phyloP scores from a whole-genome alignment of 2,797 vertebrate species.

The Phylloscopus collybita region DNA sequence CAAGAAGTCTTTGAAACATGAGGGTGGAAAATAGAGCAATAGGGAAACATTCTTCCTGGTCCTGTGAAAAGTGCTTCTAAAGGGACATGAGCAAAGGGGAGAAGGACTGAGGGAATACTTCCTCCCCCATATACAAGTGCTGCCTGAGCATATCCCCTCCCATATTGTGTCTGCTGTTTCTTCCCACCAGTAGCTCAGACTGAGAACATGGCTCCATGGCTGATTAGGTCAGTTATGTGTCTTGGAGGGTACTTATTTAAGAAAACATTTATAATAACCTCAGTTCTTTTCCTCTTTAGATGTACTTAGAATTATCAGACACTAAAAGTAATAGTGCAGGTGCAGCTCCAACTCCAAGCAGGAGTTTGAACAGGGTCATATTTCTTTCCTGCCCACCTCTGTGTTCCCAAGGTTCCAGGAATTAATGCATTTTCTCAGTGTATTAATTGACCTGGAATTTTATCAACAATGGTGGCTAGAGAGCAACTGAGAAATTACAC shows the following conservation, averaged over 20 bases:
- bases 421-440: not conserved
- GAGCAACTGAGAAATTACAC: not conserved
- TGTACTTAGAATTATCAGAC: not conserved
- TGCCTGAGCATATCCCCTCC: not conserved
- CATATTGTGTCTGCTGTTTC: not conserved
- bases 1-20: not conserved
- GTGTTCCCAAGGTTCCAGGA: not conserved
- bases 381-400: not conserved
- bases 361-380: not conserved
- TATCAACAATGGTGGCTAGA: not conserved
- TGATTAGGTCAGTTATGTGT: not conserved
- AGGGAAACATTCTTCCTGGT: not conserved
- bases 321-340: not conserved
- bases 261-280: not conserved
- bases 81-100: not conserved
- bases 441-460: not conserved
- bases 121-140: not conserved
- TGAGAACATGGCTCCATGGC: not conserved
- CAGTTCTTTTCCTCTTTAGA: not conserved
- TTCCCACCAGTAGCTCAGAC: not conserved
- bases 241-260: not conserved
- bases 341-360: not conserved
- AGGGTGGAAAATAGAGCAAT: accelerated
- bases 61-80: not conserved
- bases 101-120: not conserved